Evolutionary conservation across 2,113 vertebrate genomes (phyloP).

Genomic region (Astatoreochromis straeleni): DNA sequence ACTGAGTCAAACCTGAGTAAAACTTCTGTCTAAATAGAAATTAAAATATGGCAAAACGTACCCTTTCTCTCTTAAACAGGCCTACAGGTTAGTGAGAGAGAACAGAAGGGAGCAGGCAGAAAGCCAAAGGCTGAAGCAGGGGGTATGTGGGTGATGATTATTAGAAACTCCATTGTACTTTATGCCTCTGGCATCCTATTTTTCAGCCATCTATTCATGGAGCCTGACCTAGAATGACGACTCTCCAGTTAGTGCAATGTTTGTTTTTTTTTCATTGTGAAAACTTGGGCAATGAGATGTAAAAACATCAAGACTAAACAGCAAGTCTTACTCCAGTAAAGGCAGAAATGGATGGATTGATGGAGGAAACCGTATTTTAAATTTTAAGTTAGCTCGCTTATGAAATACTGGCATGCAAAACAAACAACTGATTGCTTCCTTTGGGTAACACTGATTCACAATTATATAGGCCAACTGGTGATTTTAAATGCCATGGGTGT

Average conservation of each 20-base stretch:
- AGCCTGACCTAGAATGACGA: constrained; percentile 31
- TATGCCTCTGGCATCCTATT: constrained; percentile 24
- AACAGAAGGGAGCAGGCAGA: neutral
- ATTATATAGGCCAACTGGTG: neutral
- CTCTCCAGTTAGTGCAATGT: neutral
- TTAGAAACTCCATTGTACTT: constrained; percentile 42
- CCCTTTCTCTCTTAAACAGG: neutral
- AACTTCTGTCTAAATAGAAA: neutral
- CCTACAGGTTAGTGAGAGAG: neutral
- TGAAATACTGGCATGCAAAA: neutral
- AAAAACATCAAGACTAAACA: neutral
- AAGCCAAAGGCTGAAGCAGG: neutral
- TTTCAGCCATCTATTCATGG: constrained; percentile 40
- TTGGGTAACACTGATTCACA: neutral
- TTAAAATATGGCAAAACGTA: neutral
- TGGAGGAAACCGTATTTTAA: neutral
- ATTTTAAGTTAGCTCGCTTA: neutral
- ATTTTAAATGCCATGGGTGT: neutral
- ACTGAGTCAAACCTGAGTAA: neutral
- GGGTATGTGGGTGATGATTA: constrained; percentile 29
- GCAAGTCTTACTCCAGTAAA: neutral
- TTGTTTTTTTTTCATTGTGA: neutral
- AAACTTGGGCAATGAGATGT: neutral
- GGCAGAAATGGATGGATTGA: neutral
- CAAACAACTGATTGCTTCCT: neutral